Evolutionary conservation across 2,113 vertebrate species (phyloP).

Genomic region (Chelonoidis abingdonii): DNA sequence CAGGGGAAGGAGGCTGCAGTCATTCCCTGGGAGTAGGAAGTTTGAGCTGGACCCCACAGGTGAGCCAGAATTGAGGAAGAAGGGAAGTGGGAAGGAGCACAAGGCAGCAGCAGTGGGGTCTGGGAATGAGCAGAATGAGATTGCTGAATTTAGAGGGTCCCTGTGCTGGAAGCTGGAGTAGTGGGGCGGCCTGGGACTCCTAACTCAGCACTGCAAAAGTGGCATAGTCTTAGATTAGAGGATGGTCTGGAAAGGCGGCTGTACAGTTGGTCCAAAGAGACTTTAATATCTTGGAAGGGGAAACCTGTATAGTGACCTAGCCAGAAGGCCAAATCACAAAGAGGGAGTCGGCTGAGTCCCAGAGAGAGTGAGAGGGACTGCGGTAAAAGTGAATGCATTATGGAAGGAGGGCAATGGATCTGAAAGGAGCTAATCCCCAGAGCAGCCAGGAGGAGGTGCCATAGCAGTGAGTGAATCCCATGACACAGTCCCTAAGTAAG

Average conservation of each 20-base stretch:
- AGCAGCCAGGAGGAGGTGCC: neutral
- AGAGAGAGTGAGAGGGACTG: neutral
- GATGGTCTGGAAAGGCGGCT: neutral
- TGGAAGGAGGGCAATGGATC: neutral
- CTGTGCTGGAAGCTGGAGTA: neutral
- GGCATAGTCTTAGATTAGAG: neutral
- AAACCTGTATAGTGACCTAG: neutral
- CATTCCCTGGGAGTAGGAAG: neutral
- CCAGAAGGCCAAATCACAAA: neutral
- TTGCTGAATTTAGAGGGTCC: neutral
- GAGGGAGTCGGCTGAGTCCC: neutral
- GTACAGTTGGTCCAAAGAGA: neutral
- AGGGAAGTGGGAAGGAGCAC: neutral
- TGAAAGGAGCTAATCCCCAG: neutral
- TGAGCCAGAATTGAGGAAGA: neutral
- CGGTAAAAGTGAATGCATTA: neutral
- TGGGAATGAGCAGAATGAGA: neutral
- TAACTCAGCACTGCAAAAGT: neutral
- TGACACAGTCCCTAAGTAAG: neutral
- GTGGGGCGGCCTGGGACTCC: no score
- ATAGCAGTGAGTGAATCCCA: neutral
- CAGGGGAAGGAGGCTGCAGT: neutral
- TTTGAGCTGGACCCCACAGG: neutral
- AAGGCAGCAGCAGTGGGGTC: no score
- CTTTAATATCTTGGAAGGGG: neutral